Conservation (phyloP, 2,888 invertebrate genomes). For the Stegophylla sp. region DNA sequence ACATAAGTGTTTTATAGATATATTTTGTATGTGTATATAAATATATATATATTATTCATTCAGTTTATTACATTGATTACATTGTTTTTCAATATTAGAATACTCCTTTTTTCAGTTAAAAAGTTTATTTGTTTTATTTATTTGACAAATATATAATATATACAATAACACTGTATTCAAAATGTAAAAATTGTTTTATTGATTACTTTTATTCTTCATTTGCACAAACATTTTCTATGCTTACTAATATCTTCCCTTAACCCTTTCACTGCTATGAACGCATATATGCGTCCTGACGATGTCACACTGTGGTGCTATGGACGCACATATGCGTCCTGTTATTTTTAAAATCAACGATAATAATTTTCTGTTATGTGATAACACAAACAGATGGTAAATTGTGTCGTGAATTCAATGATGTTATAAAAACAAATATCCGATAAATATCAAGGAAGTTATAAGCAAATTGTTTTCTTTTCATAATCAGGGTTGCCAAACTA, state of each 20-base stretch:
- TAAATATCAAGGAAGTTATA: too few species aligned
- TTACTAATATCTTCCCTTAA: not conserved
- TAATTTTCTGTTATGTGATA: not conserved
- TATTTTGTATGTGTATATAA: conserved; percentile 19
- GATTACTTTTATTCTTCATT: too few species aligned
- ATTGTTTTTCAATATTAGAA: not conserved
- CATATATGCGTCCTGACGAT: not conserved
- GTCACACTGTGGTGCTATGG: not conserved
- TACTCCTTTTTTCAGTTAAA: too few species aligned
- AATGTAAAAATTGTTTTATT: too few species aligned
- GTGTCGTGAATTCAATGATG: not conserved
- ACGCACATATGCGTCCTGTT: not conserved
- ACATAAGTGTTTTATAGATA: conserved; percentile 27
- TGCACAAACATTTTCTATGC: too few species aligned
- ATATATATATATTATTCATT: not conserved
- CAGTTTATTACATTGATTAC: conserved; percentile 17
- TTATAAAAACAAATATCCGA: too few species aligned
- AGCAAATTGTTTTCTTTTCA: too few species aligned
- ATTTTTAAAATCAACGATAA: conserved; percentile 7
- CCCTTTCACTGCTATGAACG: conserved; percentile 5
- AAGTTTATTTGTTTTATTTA: too few species aligned
- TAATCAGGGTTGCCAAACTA: too few species aligned
- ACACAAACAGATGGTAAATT: not conserved
- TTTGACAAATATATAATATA: too few species aligned
- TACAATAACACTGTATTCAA: too few species aligned